These are phyloP conservation scores for Clarias magur DNA, from an alignment of 2,113 vertebrate species.

Conservation along the genomic window DNA sequence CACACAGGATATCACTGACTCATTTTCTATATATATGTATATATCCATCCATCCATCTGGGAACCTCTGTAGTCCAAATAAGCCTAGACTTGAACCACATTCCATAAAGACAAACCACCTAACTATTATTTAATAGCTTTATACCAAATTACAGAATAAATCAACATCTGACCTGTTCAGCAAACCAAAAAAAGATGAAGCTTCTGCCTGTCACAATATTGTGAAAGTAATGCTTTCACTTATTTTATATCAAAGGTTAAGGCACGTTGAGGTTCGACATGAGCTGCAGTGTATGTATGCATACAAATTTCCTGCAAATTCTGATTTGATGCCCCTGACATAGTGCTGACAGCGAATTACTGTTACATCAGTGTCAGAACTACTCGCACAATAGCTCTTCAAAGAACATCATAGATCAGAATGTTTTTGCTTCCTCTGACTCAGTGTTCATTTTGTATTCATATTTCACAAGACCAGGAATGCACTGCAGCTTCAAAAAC, in stretches of 20 bases:
- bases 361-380: neutral
- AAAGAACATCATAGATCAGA: neutral
- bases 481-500: neutral
- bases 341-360: neutral
- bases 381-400: neutral
- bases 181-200: neutral
- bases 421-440: neutral
- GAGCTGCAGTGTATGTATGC: too few species aligned
- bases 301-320: too few species aligned
- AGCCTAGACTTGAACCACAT: neutral
- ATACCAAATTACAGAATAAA: neutral
- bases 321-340: too few species aligned
- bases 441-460: neutral
- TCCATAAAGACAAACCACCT: neutral
- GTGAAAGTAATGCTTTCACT: too few species aligned
- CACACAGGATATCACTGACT: too few species aligned
- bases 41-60: too few species aligned
- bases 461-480: neutral
- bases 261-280: neutral
- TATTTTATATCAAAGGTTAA: neutral
- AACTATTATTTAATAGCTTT: neutral
- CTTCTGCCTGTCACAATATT: neutral
- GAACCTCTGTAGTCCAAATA: too few species aligned
- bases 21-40: too few species aligned
- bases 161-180: neutral